Evolutionary conservation across 2,113 vertebrate genomes (phyloP).

Genomic region (Cricetomys ansorgei): DNA sequence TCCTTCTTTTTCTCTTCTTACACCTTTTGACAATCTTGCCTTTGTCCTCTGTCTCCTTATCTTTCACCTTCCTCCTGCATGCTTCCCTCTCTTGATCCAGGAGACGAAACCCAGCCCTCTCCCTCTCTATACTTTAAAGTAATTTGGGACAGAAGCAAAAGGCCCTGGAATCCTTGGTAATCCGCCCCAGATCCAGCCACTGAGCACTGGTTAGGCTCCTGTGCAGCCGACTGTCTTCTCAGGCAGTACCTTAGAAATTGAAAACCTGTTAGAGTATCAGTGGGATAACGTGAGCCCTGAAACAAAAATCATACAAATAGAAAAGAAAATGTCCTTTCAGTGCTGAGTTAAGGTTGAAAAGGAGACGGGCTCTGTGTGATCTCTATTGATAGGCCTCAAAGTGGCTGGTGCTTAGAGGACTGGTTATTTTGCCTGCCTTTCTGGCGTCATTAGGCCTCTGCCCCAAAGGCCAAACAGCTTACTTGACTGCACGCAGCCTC

Average conservation of each 20-base stretch:
- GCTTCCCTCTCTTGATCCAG: slow-evolving; percentile 86
- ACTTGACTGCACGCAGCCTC: slow-evolving; percentile 28
- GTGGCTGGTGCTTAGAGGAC: slow-evolving; percentile 50
- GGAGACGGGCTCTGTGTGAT: slow-evolving; percentile 67
- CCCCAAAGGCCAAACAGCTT: slow-evolving; percentile 48
- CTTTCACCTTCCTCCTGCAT: slow-evolving; percentile 87
- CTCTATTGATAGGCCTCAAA: slow-evolving; percentile 62
- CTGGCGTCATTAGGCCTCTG: slow-evolving; percentile 65
- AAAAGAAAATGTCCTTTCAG: slow-evolving; percentile 61
- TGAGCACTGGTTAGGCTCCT: slow-evolving; percentile 85
- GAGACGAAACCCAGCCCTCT: slow-evolving; percentile 84
- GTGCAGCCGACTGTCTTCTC: slow-evolving; percentile 84
- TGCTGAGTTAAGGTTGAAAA: slow-evolving; percentile 68
- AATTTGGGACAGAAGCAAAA: slow-evolving; percentile 90
- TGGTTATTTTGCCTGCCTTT: slow-evolving; percentile 72
- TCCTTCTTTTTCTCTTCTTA: slow-evolving; percentile 80
- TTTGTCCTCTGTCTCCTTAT: slow-evolving; percentile 87
- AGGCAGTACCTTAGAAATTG: slow-evolving; percentile 83
- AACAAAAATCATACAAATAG: slow-evolving; percentile 81
- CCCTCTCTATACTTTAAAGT: slow-evolving; percentile 86
- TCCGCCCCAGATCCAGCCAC: slow-evolving; percentile 86
- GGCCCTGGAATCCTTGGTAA: slow-evolving; percentile 89
- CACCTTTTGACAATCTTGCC: slow-evolving; percentile 80
- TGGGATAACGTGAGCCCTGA: slow-evolving; percentile 83
- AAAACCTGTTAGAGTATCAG: slow-evolving; percentile 83